A percentile compares a stretch with the other conserved stretches of the same genome.
Evolutionary conservation across 2,797 vertebrate species (phyloP).

Genomic region (Enteromius mattozi): DNA sequence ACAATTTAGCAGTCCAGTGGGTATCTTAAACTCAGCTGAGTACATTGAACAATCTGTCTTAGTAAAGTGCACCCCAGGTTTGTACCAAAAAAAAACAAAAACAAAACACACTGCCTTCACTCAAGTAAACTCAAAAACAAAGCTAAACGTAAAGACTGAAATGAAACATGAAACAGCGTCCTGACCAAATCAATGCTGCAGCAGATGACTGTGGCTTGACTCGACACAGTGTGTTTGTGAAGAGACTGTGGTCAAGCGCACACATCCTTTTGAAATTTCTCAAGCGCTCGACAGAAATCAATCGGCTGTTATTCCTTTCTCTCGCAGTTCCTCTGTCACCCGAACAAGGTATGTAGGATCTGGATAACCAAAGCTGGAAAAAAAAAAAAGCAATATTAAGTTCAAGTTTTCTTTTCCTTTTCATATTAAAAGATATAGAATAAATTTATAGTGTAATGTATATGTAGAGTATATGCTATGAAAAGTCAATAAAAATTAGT

Average conservation of each 20-base stretch:
- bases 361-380: constrained; percentile 90
- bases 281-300: constrained; percentile 70
- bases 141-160: constrained; percentile 62
- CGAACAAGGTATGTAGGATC: constrained; percentile 93
- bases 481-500: not conserved
- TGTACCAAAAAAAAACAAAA: constrained; percentile 65
- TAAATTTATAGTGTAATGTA: not conserved
- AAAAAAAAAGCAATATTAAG: constrained; percentile 57
- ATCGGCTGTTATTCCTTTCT: constrained; percentile 91
- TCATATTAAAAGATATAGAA: not conserved
- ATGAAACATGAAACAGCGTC: constrained; percentile 54
- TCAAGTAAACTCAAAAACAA: constrained; percentile 67
- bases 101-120: constrained; percentile 71
- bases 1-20: constrained; percentile 33
- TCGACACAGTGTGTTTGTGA: constrained; percentile 61
- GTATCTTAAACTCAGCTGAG: constrained; percentile 26
- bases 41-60: constrained; percentile 25
- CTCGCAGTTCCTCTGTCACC: constrained; percentile 92
- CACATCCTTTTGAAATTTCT: constrained; percentile 54
- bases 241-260: constrained; percentile 42
- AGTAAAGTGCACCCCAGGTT: constrained; percentile 56
- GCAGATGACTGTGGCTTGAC: constrained; percentile 54
- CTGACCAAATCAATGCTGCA: constrained; percentile 13
- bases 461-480: not conserved
- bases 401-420: not conserved